phyloP scores from a whole-genome alignment of 1,140 invertebrate species.

The Amyelois transitella region DNA sequence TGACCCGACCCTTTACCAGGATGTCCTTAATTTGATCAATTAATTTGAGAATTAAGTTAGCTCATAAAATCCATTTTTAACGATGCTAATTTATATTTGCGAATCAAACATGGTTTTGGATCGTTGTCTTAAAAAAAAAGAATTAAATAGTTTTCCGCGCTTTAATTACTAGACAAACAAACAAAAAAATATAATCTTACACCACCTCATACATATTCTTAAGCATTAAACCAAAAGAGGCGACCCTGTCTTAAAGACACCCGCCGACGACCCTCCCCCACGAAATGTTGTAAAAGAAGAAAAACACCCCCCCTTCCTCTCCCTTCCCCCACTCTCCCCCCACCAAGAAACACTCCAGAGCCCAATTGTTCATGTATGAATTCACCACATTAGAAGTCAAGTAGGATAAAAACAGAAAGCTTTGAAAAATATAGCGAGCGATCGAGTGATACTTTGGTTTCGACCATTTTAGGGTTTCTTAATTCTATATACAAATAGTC shows the following conservation, averaged over 20 bases:
- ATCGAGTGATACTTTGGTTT: constrained; percentile 57
- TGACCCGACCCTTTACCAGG: too few species aligned
- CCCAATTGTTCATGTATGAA: constrained; percentile 75
- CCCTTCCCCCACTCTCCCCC: constrained; percentile 19
- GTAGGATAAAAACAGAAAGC: constrained; percentile 75
- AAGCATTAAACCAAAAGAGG: constrained; percentile 5
- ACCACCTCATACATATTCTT: constrained; percentile 2
- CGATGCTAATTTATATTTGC: too few species aligned
- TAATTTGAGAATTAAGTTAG: too few species aligned
- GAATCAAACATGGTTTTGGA: too few species aligned
- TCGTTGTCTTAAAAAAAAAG: too few species aligned
- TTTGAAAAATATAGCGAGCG: constrained; percentile 68
- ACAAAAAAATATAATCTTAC: neutral
- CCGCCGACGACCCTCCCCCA: constrained; percentile 19
- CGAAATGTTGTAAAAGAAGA: constrained; percentile 47
- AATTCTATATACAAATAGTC: too few species aligned
- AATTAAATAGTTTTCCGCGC: too few species aligned
- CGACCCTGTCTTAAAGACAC: constrained; percentile 15
- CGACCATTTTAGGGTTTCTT: too few species aligned
- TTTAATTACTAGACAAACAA: neutral
- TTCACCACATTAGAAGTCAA: constrained; percentile 76
- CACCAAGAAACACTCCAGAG: constrained; percentile 48
- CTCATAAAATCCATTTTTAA: too few species aligned
- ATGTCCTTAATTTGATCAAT: too few species aligned
- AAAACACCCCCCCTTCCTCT: constrained; percentile 23